A percentile compares a stretch with the other conserved stretches of the same genome.
phyloP scores from a whole-genome alignment of 2,888 invertebrate genomes.

The Brachyopa scutellaris region DNA sequence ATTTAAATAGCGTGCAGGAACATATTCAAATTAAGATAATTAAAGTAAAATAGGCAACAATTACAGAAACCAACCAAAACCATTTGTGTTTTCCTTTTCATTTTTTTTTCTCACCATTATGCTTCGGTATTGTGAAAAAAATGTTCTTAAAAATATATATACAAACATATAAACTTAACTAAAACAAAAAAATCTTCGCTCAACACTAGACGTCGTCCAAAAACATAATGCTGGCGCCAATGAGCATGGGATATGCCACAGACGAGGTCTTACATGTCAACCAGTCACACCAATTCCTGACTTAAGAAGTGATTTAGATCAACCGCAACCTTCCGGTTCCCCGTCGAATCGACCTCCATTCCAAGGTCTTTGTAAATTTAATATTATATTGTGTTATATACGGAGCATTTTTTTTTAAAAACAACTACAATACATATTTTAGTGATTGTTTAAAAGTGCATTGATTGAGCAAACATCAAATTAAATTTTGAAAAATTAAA shows the following conservation, averaged over 20 bases:
- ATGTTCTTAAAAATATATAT: neutral
- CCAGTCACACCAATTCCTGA: constrained; percentile 93
- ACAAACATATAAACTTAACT: constrained; percentile 6
- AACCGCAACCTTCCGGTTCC: constrained; percentile 80
- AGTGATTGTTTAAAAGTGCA: constrained; percentile 16
- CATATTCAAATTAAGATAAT: constrained; percentile 1
- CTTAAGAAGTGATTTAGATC: constrained; percentile 85
- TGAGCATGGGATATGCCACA: constrained; percentile 93
- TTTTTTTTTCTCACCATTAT: constrained; percentile 33
- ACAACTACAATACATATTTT: constrained; percentile 24
- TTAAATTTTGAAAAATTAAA: constrained; percentile 12
- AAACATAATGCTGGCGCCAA: constrained; percentile 84
- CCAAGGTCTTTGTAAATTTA: constrained; percentile 78
- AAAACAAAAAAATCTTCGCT: constrained; percentile 24
- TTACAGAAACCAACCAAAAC: neutral
- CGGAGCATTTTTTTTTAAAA: constrained; percentile 30
- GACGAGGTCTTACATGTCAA: constrained; percentile 92
- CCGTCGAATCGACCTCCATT: constrained; percentile 81
- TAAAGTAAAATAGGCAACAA: too few relatives aligned
- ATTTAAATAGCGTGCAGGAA: too few relatives aligned
- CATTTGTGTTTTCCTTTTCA: constrained; percentile 52
- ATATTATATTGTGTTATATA: constrained; percentile 32
- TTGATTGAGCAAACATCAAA: constrained; percentile 3
- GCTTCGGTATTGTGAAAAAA: constrained; percentile 20
- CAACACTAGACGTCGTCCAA: constrained; percentile 77